Evolutionary conservation across 2,888 invertebrate species (phyloP).

Genomic region (Melinopterus prodromus): DNA sequence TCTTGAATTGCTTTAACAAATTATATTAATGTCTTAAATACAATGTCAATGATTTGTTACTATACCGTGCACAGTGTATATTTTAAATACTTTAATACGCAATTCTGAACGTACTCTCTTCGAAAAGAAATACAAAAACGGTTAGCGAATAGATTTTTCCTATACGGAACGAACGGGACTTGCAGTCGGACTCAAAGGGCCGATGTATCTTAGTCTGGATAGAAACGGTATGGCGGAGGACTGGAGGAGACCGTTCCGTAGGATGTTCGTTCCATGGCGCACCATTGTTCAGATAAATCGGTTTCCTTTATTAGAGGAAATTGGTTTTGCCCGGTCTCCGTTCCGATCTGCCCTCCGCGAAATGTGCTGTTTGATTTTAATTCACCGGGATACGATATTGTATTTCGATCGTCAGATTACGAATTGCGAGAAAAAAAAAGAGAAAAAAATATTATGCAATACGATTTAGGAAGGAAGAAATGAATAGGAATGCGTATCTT

Average conservation of each 20-base stretch:
- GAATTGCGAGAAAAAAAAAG: background rate
- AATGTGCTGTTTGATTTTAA: constrained; percentile 31
- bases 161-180: background rate
- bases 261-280: constrained; percentile 24
- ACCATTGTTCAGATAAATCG: constrained; percentile 35
- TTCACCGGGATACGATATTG: constrained; percentile 12
- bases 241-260: background rate
- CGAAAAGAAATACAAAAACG: background rate
- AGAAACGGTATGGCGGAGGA: background rate
- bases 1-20: no score
- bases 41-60: no score
- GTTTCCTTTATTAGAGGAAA: constrained; percentile 35
- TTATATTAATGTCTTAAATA: no score
- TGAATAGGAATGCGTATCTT: background rate
- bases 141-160: background rate
- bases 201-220: constrained; percentile 4
- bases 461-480: background rate
- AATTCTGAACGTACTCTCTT: background rate
- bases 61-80: no score
- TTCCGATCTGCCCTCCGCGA: constrained; percentile 10
- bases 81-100: background rate
- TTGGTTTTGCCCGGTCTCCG: constrained; percentile 32
- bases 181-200: background rate
- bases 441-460: background rate
- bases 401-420: background rate